Evolutionary conservation across 2,797 vertebrate genomes (phyloP).

Genomic region (Valencia hispanica): DNA sequence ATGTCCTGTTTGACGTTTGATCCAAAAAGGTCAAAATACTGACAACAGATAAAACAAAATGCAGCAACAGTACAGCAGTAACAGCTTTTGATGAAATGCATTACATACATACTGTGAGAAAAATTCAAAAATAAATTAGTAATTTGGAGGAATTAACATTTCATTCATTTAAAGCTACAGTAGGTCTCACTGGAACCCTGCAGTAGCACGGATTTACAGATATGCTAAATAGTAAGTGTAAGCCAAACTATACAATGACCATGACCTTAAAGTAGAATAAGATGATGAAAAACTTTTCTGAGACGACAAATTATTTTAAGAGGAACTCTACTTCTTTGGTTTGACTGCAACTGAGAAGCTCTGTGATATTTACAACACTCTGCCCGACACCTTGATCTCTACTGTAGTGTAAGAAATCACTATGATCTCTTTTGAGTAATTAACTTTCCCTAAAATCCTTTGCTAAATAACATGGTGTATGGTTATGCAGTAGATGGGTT

Average conservation of each 20-base stretch:
- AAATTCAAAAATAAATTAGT: not conserved
- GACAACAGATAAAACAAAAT: not conserved
- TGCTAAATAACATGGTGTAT: not conserved
- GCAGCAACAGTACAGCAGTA: not conserved
- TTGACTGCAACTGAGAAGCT: not conserved
- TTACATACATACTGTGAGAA: not conserved
- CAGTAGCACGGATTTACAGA: not conserved
- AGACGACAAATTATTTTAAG: not conserved
- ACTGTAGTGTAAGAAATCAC: not conserved
- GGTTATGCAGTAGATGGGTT: no score
- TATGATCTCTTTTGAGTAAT: not conserved
- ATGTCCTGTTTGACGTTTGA: conserved; percentile 10
- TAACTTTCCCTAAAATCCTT: not conserved
- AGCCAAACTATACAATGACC: not conserved
- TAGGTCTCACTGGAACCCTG: not conserved
- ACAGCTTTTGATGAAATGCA: not conserved
- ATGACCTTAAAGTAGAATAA: not conserved
- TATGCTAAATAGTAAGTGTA: not conserved
- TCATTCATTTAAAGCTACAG: not conserved
- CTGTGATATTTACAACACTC: no score
- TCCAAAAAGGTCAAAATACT: not conserved
- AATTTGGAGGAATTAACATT: not conserved
- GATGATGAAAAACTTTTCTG: not conserved
- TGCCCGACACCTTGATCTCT: no score
- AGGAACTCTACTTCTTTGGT: not conserved